Conservation (phyloP, 2,113 vertebrate genomes). For the Ailuropoda melanoleuca region DNA sequence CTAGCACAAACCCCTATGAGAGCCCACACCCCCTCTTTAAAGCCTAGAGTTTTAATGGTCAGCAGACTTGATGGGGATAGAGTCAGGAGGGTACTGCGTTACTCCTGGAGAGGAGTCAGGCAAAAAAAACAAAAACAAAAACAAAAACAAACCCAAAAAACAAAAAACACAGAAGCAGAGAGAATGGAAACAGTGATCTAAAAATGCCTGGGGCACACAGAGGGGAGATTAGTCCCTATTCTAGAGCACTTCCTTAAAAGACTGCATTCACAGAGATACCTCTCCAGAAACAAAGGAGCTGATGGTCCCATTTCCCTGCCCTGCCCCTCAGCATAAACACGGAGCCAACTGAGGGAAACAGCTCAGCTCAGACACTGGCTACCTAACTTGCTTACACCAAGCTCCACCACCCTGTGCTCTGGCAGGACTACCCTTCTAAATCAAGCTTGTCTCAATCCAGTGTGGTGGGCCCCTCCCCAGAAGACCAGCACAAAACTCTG, state of each 20-base stretch:
- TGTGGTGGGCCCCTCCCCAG: not conserved
- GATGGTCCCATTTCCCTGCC: not conserved
- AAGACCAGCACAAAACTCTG: not conserved
- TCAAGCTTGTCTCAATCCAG: not conserved
- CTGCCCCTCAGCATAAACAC: not conserved
- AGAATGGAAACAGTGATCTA: not conserved
- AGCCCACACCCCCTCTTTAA: not conserved
- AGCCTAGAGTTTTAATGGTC: not conserved
- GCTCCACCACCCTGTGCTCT: not conserved
- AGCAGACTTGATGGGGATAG: not conserved
- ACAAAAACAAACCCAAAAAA: not conserved
- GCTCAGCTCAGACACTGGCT: not conserved
- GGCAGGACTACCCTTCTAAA: not conserved
- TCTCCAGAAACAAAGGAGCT: not conserved
- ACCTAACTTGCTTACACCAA: not conserved
- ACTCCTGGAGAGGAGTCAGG: not conserved
- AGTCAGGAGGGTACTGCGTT: not conserved
- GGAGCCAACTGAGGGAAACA: not conserved
- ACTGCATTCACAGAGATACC: not conserved
- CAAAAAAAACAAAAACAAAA: not conserved
- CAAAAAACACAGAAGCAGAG: not conserved
- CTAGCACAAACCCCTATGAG: not conserved
- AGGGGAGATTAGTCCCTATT: not conserved
- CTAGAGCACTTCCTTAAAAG: not conserved
- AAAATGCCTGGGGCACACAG: not conserved